phyloP scores from a whole-genome alignment of 2,888 invertebrate species.

The Baronia brevicornis region DNA sequence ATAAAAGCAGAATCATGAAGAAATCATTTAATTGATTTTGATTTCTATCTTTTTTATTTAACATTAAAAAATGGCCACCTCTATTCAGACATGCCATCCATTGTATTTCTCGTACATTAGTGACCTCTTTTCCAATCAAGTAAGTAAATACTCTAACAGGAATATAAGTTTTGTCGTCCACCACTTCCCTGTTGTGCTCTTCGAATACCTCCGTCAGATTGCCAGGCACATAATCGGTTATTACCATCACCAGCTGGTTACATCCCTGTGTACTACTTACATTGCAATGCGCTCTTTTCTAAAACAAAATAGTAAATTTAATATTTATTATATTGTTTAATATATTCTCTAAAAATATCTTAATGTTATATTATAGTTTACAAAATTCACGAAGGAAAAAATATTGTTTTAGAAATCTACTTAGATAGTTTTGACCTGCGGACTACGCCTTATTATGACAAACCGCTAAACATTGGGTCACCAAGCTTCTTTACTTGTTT shows the following conservation, averaged over 20 bases:
- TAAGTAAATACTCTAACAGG: conserved; percentile 97
- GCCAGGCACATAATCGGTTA: conserved; percentile 95
- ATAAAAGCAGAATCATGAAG: too few relatives aligned
- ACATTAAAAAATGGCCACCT: conserved; percentile 65
- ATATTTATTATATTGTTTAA: too few relatives aligned
- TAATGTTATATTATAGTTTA: too few relatives aligned
- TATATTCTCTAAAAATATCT: too few relatives aligned
- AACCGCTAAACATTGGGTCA: too few relatives aligned
- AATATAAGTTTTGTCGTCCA: conserved; percentile 76
- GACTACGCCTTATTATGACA: too few relatives aligned
- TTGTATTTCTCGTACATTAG: conserved; percentile 90
- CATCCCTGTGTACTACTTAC: conserved; percentile 78
- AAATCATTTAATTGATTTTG: too few relatives aligned
- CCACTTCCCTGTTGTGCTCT: conserved; percentile 83
- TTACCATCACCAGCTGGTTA: conserved; percentile 97
- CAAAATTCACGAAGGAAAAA: too few relatives aligned
- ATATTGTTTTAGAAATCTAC: too few relatives aligned
- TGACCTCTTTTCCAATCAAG: conserved; percentile 94
- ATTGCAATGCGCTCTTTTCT: conserved; percentile 48
- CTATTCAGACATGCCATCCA: conserved; percentile 97
- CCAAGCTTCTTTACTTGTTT: too few relatives aligned
- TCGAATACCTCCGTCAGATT: conserved; percentile 91
- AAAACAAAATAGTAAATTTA: conserved; percentile 14
- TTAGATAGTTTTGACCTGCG: too few relatives aligned
- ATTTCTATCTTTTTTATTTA: neutral